phyloP scores from a whole-genome alignment of 2,113 vertebrate species.

The Synodontis membranacea region DNA sequence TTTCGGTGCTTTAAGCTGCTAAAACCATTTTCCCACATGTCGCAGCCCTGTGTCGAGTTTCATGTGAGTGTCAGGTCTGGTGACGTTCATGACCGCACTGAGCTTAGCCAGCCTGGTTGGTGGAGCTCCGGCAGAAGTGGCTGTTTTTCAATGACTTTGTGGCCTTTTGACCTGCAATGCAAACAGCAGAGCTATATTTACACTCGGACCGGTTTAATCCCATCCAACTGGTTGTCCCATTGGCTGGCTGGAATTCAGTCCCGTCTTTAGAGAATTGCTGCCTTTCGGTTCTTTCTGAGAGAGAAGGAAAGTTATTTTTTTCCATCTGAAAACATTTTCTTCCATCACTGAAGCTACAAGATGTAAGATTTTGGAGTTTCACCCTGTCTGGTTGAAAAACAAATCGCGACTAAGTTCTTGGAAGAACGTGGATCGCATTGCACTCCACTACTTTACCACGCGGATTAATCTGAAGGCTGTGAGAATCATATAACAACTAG shows the following conservation, averaged over 20 bases:
- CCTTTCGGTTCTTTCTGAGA: neutral
- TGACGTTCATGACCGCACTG: slow-evolving; percentile 52
- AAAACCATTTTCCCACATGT: slow-evolving; percentile 55
- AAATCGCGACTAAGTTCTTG: neutral
- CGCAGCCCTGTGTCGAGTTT: slow-evolving; percentile 56
- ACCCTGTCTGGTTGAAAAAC: too few relatives aligned
- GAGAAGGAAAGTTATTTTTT: neutral
- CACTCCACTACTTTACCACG: too few relatives aligned
- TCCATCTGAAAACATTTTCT: neutral
- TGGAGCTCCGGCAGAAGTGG: slow-evolving; percentile 15
- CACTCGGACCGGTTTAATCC: neutral
- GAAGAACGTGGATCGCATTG: neutral
- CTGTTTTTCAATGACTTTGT: slow-evolving; percentile 31
- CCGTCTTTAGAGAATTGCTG: neutral
- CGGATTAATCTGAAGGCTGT: too few relatives aligned
- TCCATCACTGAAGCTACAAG: neutral
- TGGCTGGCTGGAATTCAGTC: neutral
- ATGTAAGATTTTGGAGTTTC: neutral
- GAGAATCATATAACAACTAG: neutral
- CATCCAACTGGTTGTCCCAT: neutral
- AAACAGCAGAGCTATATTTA: slow-evolving; percentile 25
- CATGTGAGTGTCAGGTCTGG: slow-evolving; percentile 64
- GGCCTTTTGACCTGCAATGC: slow-evolving; percentile 42
- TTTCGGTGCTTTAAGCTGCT: slow-evolving; percentile 51
- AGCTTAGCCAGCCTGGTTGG: slow-evolving; percentile 7